Conservation (phyloP, 2,888 invertebrate genomes). For the Heliothis peltigera region DNA sequence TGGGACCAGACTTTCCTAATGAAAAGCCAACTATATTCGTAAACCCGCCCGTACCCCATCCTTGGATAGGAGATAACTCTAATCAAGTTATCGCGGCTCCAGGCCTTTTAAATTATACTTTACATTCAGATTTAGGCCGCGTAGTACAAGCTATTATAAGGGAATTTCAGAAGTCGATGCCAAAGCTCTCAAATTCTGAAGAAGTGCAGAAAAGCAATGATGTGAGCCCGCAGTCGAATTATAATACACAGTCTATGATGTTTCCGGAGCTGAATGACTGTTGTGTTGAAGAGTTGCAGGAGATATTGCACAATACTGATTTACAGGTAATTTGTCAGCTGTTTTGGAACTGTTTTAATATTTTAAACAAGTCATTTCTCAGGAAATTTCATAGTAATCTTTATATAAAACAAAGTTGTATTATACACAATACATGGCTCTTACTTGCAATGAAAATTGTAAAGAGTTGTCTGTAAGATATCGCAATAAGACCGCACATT, state of each 20-base stretch:
- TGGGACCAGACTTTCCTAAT: slow-evolving; percentile 93
- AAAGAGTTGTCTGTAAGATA: no score
- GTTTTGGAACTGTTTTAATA: not conserved
- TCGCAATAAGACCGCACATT: no score
- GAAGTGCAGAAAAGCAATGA: slow-evolving; percentile 74
- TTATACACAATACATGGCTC: no score
- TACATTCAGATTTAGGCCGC: slow-evolving; percentile 94
- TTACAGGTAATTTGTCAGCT: slow-evolving; percentile 83
- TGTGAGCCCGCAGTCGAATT: slow-evolving; percentile 75
- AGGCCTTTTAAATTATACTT: slow-evolving; percentile 93
- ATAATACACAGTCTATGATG: slow-evolving; percentile 72
- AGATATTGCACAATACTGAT: slow-evolving; percentile 92
- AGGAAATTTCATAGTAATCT: no score
- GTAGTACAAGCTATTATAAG: slow-evolving; percentile 95
- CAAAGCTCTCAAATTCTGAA: slow-evolving; percentile 79
- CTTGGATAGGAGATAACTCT: slow-evolving; percentile 92
- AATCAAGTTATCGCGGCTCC: slow-evolving; percentile 93
- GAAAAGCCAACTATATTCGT: slow-evolving; percentile 93
- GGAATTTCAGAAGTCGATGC: slow-evolving; percentile 91
- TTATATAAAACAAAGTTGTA: no score
- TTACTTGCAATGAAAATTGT: no score
- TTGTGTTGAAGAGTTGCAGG: slow-evolving; percentile 91
- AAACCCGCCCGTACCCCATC: slow-evolving; percentile 92
- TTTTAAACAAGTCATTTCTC: no score
- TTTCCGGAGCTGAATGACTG: slow-evolving; percentile 82